These are phyloP conservation scores for Paratrypauchen microcephalus DNA, from an alignment of 2,797 vertebrate species.

Conservation along the genomic window DNA sequence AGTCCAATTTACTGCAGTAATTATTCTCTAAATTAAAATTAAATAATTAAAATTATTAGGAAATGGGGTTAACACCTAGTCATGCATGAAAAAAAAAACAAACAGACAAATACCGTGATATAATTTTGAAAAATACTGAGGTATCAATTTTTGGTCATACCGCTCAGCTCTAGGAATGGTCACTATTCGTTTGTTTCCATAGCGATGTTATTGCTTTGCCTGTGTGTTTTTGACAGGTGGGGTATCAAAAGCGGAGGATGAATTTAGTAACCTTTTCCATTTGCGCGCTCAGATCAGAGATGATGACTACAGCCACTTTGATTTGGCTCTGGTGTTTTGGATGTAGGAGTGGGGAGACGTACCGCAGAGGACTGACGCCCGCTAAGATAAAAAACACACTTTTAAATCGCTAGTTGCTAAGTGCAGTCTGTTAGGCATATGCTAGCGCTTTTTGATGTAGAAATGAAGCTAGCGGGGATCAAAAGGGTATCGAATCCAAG, in stretches of 20 bases:
- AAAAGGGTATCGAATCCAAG: constrained; percentile 66
- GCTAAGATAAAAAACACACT: constrained; percentile 52
- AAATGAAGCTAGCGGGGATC: constrained; percentile 66
- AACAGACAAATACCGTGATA: too few species aligned
- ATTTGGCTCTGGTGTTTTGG: constrained; percentile 51
- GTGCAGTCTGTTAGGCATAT: constrained; percentile 62
- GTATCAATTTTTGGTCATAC: too few species aligned
- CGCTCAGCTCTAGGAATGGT: too few species aligned
- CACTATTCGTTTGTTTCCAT: too few species aligned
- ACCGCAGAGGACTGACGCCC: constrained; percentile 45
- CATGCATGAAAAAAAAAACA: too few species aligned
- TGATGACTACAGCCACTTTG: constrained; percentile 54
- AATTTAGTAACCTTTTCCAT: not conserved
- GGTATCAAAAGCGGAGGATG: not conserved
- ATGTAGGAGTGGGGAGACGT: constrained; percentile 57
- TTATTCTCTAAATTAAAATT: too few species aligned
- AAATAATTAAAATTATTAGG: too few species aligned
- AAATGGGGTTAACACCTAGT: too few species aligned
- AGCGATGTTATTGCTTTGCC: too few species aligned
- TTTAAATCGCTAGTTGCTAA: constrained; percentile 58
- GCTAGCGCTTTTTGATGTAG: constrained; percentile 68
- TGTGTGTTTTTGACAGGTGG: not conserved
- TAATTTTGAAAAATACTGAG: too few species aligned
- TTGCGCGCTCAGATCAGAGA: constrained; percentile 59
- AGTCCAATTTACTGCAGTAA: too few species aligned